These are phyloP conservation scores for Monochamus alternatus DNA, from an alignment of 2,888 invertebrate species.

Conservation along the genomic window DNA sequence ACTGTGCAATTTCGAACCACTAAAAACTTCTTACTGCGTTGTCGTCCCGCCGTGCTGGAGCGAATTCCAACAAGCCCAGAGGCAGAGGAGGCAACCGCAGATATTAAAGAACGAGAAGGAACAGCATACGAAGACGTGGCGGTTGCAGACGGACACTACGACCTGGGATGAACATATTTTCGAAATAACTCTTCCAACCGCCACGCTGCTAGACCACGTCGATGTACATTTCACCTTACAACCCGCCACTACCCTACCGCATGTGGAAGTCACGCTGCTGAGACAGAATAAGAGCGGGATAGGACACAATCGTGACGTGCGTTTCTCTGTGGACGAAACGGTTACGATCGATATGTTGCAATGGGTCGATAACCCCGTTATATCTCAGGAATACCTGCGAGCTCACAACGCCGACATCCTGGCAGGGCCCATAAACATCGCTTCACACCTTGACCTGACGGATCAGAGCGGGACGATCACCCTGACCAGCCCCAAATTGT, in stretches of 20 bases:
- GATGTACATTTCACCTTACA: constrained; percentile 91
- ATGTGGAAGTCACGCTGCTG: constrained; percentile 78
- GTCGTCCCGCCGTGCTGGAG: constrained; percentile 96
- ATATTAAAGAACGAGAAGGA: constrained; percentile 79
- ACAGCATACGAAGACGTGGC: constrained; percentile 89
- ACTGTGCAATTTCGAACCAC: constrained; percentile 83
- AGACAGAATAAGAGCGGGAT: constrained; percentile 79
- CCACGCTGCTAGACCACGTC: constrained; percentile 87
- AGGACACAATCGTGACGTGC: constrained; percentile 73
- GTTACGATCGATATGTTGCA: constrained; percentile 70
- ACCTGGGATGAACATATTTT: constrained; percentile 96
- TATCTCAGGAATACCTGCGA: constrained; percentile 86
- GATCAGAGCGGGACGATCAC: constrained; percentile 90
- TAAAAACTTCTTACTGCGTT: constrained; percentile 80
- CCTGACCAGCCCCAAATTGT: constrained; percentile 88
- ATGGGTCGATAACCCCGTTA: constrained; percentile 81
- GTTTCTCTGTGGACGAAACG: constrained; percentile 72
- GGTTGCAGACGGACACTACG: constrained; percentile 88
- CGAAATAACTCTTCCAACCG: constrained; percentile 88
- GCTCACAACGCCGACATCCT: constrained; percentile 92
- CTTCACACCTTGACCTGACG: constrained; percentile 87
- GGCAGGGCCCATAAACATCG: constrained; percentile 89
- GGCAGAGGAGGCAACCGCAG: constrained; percentile 91
- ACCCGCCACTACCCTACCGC: constrained; percentile 83
- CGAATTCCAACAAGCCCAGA: constrained; percentile 92